Evolutionary conservation across 30 jellyfish, hydroid and myxozoan species (phyloP).

Genomic region (Euphysa ruthae): DNA sequence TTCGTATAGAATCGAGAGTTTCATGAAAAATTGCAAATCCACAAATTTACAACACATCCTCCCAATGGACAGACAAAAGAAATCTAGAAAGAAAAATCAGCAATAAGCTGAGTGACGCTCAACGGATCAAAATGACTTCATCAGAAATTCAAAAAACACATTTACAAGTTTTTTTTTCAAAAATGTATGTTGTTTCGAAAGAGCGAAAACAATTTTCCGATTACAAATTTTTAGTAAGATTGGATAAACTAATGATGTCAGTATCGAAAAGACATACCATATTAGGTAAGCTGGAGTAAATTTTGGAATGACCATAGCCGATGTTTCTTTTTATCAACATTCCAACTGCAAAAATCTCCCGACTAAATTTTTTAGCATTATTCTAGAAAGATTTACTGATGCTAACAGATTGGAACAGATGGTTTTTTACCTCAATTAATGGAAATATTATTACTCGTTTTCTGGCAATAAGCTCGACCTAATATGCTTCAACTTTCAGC

Average conservation of each 20-base stretch:
- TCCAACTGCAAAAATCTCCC: neutral
- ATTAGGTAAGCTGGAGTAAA: neutral
- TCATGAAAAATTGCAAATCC: neutral
- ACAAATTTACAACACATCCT: neutral
- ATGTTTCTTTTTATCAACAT: neutral
- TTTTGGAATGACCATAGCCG: neutral
- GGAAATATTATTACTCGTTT: neutral
- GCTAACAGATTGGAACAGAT: too few relatives aligned
- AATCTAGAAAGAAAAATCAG: neutral
- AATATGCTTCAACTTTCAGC: neutral
- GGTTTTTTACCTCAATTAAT: too few relatives aligned
- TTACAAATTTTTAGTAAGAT: neutral
- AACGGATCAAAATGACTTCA: neutral
- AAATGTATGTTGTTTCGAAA: neutral
- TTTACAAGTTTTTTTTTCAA: neutral
- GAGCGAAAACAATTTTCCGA: neutral
- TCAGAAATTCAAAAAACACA: neutral
- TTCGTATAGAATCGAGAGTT: neutral
- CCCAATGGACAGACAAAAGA: neutral
- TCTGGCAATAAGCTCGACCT: slow-evolving; percentile 2
- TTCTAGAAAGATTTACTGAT: too few relatives aligned
- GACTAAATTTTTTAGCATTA: too few relatives aligned
- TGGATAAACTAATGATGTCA: neutral
- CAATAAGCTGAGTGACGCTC: neutral
- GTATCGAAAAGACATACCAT: neutral